Evolutionary conservation across 2,888 invertebrate genomes (phyloP).

Genomic region (Trichopoda pennipes): DNA sequence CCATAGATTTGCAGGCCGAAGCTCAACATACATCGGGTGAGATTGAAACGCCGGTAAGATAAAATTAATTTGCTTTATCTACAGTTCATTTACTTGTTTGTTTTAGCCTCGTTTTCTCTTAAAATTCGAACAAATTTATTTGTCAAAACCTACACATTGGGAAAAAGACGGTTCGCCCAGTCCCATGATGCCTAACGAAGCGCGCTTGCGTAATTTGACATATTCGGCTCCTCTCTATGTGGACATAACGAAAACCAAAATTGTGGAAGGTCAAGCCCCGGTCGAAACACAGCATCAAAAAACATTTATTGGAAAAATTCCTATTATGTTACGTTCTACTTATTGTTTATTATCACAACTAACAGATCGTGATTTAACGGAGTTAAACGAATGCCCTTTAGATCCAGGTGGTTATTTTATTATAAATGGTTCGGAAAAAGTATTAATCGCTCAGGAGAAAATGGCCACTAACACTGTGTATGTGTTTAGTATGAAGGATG

Average conservation of each 20-base stretch:
- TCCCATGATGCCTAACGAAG: conserved; percentile 99
- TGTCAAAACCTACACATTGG: conserved; percentile 99
- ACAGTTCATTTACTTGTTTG: conserved; percentile 6
- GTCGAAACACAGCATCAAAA: conserved; percentile 91
- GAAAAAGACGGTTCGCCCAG: conserved; percentile 99
- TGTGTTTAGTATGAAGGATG: conserved; percentile 99
- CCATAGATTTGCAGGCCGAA: conserved; percentile 98
- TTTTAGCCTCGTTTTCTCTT: conserved; percentile 91
- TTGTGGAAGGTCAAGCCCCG: conserved; percentile 94
- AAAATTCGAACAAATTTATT: conserved; percentile 99
- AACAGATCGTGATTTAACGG: conserved; percentile 99
- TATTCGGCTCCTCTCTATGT: conserved; percentile 99
- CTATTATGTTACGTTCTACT: conserved; percentile 99
- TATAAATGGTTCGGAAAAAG: conserved; percentile 99
- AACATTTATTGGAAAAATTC: conserved; percentile 93
- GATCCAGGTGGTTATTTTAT: conserved; percentile 99
- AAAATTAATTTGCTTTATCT: not conserved
- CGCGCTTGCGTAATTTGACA: conserved; percentile 96
- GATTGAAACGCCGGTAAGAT: conserved; percentile 89
- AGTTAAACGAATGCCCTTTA: conserved; percentile 99
- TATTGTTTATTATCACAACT: conserved; percentile 97
- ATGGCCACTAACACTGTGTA: conserved; percentile 99
- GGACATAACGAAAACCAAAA: conserved; percentile 98
- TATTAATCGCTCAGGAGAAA: conserved; percentile 99
- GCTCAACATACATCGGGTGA: conserved; percentile 97